Percentiles rank a stretch among this genome's conserved stretches.
phyloP scores from a whole-genome alignment of 2,888 invertebrate species.

The Diaperis boleti region DNA sequence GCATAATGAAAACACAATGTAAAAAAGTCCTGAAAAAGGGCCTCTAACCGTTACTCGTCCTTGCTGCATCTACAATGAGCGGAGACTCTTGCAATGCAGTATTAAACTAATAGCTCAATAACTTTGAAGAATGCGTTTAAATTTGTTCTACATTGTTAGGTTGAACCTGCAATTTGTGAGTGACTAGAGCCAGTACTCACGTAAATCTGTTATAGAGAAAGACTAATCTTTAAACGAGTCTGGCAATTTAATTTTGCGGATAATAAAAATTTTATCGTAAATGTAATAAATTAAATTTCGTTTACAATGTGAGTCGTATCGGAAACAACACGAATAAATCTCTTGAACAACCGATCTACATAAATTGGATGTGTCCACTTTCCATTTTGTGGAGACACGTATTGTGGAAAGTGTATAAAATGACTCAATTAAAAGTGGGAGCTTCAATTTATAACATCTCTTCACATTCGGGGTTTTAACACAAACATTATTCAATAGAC shows the following conservation, averaged over 20 bases:
- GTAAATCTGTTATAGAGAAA: background rate
- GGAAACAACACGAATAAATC: slow-evolving; percentile 15
- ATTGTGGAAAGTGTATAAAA: slow-evolving; percentile 10
- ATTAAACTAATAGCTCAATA: slow-evolving; percentile 27
- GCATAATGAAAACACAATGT: slow-evolving; percentile 3
- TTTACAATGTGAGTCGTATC: background rate
- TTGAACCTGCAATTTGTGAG: background rate
- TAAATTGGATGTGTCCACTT: slow-evolving; percentile 21
- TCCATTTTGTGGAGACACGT: slow-evolving; percentile 8
- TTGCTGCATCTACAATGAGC: slow-evolving; percentile 26
- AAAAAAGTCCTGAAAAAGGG: background rate
- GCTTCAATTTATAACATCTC: background rate
- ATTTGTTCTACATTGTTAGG: slow-evolving; percentile 18
- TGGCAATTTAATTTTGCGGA: slow-evolving; percentile 6
- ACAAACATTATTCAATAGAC: slow-evolving; percentile 4
- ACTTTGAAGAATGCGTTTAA: slow-evolving; percentile 14
- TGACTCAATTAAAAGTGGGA: slow-evolving; percentile 19
- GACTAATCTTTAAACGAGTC: slow-evolving; percentile 16
- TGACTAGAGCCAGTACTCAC: slow-evolving; percentile 5
- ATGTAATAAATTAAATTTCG: slow-evolving; percentile 21
- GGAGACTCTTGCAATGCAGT: slow-evolving; percentile 28
- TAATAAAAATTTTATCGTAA: slow-evolving; percentile 15
- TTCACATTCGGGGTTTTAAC: background rate
- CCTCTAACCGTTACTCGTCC: slow-evolving; percentile 10
- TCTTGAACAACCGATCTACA: slow-evolving; percentile 21